Evolutionary conservation across 2,797 vertebrate species (phyloP).

Genomic region (Brachymystax lenok): DNA sequence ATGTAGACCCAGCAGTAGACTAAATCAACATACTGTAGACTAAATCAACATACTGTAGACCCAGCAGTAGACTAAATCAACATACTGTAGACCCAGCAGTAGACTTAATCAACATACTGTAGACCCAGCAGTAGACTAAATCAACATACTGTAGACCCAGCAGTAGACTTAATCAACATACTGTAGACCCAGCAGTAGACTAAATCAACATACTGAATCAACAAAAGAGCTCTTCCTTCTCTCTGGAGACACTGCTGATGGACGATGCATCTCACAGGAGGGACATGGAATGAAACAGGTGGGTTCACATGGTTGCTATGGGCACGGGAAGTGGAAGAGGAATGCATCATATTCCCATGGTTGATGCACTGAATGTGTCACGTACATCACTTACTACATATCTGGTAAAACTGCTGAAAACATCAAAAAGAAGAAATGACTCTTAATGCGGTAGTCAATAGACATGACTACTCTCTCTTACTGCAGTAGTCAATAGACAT

Average conservation of each 20-base stretch:
- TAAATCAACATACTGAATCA: neutral
- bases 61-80: too few species aligned
- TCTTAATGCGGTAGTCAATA: neutral
- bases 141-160: too few species aligned
- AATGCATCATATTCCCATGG: conserved; percentile 27
- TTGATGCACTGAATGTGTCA: conserved; percentile 42
- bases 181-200: neutral
- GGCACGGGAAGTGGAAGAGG: conserved; percentile 30
- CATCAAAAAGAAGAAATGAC: conserved; percentile 50
- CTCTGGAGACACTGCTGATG: conserved; percentile 34
- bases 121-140: too few species aligned
- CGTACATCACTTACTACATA: conserved; percentile 59
- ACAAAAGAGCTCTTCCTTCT: neutral
- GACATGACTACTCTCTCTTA: neutral
- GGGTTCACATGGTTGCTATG: conserved; percentile 18
- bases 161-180: too few species aligned
- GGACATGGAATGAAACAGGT: conserved; percentile 50
- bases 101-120: too few species aligned
- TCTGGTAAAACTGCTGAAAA: conserved; percentile 46
- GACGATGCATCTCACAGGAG: conserved; percentile 27
- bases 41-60: too few species aligned
- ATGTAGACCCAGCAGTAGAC: too few species aligned
- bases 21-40: too few species aligned
- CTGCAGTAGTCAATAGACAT: neutral
- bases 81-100: too few species aligned